Conservation (phyloP, 2,888 invertebrate species). For the Apodemia mormo region DNA sequence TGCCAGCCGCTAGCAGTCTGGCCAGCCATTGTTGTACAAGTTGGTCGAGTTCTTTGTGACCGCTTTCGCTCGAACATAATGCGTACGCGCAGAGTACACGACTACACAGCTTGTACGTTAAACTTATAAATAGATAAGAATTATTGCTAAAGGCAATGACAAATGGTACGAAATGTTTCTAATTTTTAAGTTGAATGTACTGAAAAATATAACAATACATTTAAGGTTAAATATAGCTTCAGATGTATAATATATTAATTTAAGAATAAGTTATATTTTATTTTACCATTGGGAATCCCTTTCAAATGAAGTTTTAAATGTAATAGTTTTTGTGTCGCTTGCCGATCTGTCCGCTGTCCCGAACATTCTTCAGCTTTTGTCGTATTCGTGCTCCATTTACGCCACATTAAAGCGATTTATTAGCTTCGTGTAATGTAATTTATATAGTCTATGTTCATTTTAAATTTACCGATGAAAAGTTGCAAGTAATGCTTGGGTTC, state of each 20-base stretch:
- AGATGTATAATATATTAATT: too few relatives aligned
- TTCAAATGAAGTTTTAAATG: conserved; percentile 6
- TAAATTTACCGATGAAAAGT: conserved; percentile 3
- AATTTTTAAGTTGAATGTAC: background rate
- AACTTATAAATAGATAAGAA: background rate
- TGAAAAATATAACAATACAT: background rate
- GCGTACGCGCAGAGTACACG: conserved; percentile 10
- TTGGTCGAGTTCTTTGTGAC: conserved; percentile 33
- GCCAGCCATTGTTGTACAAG: conserved; percentile 54
- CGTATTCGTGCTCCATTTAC: conserved; percentile 51
- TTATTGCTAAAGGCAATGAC: background rate
- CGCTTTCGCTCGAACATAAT: conserved; percentile 35
- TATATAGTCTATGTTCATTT: conserved; percentile 1
- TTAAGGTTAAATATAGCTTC: too few relatives aligned
- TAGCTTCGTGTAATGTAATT: conserved; percentile 25
- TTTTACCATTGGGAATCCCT: background rate
- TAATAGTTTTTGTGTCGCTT: conserved; percentile 38
- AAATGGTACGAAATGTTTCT: background rate
- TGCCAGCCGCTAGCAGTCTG: conserved; percentile 51
- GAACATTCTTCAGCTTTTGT: conserved; percentile 62
- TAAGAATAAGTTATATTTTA: too few relatives aligned
- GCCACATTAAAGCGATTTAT: conserved; percentile 40
- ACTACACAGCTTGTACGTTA: background rate
- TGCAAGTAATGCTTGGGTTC: background rate
- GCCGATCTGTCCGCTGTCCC: conserved; percentile 36